Evolutionary conservation across 2,797 vertebrate species (phyloP).

Genomic region (Aeoliscus strigatus): DNA sequence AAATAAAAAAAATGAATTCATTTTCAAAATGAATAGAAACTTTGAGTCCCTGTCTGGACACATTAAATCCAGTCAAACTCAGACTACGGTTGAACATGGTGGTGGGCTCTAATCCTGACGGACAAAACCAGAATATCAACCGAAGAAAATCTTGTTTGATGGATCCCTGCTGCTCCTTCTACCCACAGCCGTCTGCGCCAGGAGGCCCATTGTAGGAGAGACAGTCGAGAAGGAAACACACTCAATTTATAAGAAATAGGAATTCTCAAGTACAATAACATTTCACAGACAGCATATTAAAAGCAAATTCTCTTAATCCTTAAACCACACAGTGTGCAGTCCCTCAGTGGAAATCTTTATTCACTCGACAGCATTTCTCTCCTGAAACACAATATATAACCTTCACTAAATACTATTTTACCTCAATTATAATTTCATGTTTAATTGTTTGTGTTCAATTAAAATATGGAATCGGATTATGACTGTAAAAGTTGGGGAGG

Average conservation of each 20-base stretch:
- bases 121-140: slow-evolving; percentile 66
- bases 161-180: slow-evolving; percentile 62
- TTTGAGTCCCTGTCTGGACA: slow-evolving; percentile 7
- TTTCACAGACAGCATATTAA: slow-evolving; percentile 44
- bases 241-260: slow-evolving; percentile 53
- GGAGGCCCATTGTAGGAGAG: slow-evolving; percentile 57
- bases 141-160: slow-evolving; percentile 73
- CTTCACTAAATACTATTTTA: too few species aligned
- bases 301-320: slow-evolving; percentile 52
- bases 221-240: slow-evolving; percentile 53
- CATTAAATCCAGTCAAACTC: slow-evolving; percentile 39
- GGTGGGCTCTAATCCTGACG: slow-evolving; percentile 62
- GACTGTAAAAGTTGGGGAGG: too few species aligned
- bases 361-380: too few species aligned
- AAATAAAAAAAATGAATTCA: slow-evolving; percentile 15
- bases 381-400: too few species aligned
- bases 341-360: slow-evolving; percentile 2
- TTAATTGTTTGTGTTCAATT: too few species aligned
- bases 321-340: slow-evolving; percentile 3
- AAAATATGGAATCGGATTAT: too few species aligned
- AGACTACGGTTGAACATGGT: slow-evolving; percentile 34
- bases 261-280: slow-evolving; percentile 47
- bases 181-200: slow-evolving; percentile 48
- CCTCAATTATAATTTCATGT: too few species aligned
- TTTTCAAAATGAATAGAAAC: slow-evolving; percentile 16